These are phyloP conservation scores for Halocaridina rubra DNA, from an alignment of 2,888 invertebrate species.

Conservation along the genomic window DNA sequence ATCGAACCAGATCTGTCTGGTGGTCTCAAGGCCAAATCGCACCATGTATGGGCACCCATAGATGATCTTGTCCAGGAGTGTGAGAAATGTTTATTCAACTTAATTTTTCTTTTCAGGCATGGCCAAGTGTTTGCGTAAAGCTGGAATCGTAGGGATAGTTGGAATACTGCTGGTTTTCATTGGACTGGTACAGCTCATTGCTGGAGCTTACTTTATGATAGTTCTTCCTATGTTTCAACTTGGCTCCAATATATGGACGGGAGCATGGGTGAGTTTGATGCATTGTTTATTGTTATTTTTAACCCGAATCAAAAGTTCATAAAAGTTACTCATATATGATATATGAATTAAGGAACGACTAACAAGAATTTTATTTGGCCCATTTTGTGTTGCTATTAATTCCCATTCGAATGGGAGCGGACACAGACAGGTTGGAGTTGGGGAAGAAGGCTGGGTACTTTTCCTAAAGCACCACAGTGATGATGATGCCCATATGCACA, in stretches of 20 bases:
- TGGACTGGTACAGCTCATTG: slow-evolving; percentile 72
- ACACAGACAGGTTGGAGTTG: too few relatives aligned
- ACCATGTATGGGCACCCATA: too few relatives aligned
- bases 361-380: too few relatives aligned
- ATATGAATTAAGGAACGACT: too few relatives aligned
- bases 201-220: slow-evolving; percentile 72
- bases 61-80: background rate
- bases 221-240: slow-evolving; percentile 71
- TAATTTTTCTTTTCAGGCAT: slow-evolving; percentile 18
- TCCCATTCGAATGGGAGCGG: too few relatives aligned
- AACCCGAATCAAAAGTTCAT: background rate
- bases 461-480: too few relatives aligned
- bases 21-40: too few relatives aligned
- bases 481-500: too few relatives aligned
- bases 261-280: slow-evolving; percentile 72
- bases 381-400: too few relatives aligned
- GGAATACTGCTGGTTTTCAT: slow-evolving; percentile 40
- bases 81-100: background rate
- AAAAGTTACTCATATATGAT: too few relatives aligned
- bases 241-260: slow-evolving; percentile 71
- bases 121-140: slow-evolving; percentile 38
- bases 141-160: slow-evolving; percentile 47
- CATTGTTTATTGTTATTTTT: background rate
- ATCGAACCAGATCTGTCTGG: too few relatives aligned
- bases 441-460: too few relatives aligned